Evolutionary conservation across 53 echinoderm and acorn worm species (phyloP), one percentile per base, ranked within the genome.

Genomic region (Astropecten irregularis): DNA sequence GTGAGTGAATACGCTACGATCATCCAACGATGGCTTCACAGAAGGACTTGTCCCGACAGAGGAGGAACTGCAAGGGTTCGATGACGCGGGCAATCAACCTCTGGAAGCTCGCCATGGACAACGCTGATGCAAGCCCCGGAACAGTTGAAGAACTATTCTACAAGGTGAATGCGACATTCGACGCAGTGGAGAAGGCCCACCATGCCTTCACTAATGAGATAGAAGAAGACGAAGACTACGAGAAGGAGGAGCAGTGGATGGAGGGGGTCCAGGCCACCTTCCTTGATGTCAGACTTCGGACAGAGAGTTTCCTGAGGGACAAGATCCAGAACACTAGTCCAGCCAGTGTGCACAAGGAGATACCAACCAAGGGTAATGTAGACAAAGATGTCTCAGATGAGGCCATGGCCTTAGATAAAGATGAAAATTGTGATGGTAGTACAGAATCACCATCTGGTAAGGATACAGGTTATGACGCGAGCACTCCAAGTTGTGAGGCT

Each of bases 241-340:
- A 54, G 54, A 54, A 54, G 19, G 54, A 54, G 54, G 54, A 54
- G 22, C 54, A 54, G 54, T 54, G 54, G 54, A 54, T 54, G 54
- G 54, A 54, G 54, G 54, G 54, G 54, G 54, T 54, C 54, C 54
- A 54, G 54, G 54, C 19, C 22, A 54, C 54, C 40, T 84, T 55
- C 60, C 34, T 72, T 9, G 84, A 84, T 2, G 72, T 56, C 26
- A 84, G 84, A 38, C 84, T 84, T 28, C 13, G 1, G 56, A 72
- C 57, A 16, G 84, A 84, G 47, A 72, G 56, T 58, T 84, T 84
- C 42, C 1, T 84, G 56, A 72, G 57, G 18, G 65, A 39, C 19
- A 71, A 70, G 53, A n/a, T n/a, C n/a, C n/a, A n/a, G n/a, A 22
- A 68, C 26, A 34, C 23, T 71, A 20, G 23, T 81, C 48, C 66